Conservation (phyloP, 2,797 vertebrate genomes). For the Cygnus olor region DNA sequence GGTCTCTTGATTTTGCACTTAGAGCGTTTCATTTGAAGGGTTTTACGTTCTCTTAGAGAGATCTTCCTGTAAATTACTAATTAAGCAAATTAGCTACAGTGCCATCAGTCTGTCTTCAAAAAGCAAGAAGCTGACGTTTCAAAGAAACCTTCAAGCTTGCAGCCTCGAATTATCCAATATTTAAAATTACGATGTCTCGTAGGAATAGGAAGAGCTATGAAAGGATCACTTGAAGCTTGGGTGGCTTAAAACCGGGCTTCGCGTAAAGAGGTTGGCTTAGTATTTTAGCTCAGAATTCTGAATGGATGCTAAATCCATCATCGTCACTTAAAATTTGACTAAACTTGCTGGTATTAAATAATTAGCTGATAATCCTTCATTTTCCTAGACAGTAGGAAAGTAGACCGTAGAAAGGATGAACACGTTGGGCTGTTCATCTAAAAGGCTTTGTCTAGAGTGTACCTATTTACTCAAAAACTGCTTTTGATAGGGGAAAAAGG, state of each 20-base stretch:
- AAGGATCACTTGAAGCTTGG: neutral
- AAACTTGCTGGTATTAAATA: neutral
- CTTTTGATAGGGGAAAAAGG: neutral
- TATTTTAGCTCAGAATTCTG: neutral
- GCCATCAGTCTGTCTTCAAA: slow-evolving; percentile 12
- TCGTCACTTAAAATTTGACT: neutral
- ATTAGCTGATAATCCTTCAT: neutral
- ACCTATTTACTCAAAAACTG: neutral
- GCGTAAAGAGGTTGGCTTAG: neutral
- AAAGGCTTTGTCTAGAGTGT: neutral
- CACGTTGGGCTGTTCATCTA: fast-evolving
- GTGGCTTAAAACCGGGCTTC: neutral
- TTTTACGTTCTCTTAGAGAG: neutral
- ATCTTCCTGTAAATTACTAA: slow-evolving; percentile 9
- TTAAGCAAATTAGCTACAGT: slow-evolving; percentile 45
- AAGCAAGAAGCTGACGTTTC: neutral
- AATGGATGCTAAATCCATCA: neutral
- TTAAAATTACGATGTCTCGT: neutral
- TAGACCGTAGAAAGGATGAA: neutral
- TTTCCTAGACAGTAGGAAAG: neutral
- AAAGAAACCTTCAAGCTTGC: slow-evolving; percentile 21
- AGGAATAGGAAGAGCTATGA: neutral
- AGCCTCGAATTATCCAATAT: slow-evolving; percentile 25
- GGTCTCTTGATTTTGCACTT: neutral
- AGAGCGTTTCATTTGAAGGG: neutral